A percentile compares a stretch with the other conserved stretches of the same genome.
Evolutionary conservation across 2,888 invertebrate species (phyloP).

Genomic region (Alloscopus bannaensis): DNA sequence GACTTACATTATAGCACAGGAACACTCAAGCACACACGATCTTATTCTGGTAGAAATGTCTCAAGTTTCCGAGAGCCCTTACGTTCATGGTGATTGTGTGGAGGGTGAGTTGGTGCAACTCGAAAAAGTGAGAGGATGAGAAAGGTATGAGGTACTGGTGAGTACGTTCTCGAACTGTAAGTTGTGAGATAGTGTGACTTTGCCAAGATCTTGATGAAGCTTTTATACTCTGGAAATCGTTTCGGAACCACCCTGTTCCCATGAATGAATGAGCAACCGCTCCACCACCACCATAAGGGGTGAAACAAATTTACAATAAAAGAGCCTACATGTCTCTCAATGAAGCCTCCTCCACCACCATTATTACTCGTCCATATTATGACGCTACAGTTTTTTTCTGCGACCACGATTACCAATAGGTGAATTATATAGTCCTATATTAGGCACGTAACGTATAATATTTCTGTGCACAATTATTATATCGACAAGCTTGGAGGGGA

Average conservation of each 20-base stretch:
- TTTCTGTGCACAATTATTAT: too few relatives aligned
- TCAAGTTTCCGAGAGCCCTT: constrained; percentile 20
- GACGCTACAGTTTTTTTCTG: too few relatives aligned
- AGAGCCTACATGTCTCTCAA: too few relatives aligned
- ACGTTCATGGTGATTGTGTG: constrained; percentile 59
- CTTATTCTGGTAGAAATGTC: background rate
- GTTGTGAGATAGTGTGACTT: constrained; percentile 32
- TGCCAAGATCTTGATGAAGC: constrained; percentile 15
- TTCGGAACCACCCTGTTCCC: constrained; percentile 55
- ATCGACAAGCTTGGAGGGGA: too few relatives aligned
- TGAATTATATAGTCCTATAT: too few relatives aligned
- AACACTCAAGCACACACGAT: too few relatives aligned
- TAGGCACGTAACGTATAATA: too few relatives aligned
- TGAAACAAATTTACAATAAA: too few relatives aligned
- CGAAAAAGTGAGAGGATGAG: constrained; percentile 20
- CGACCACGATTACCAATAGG: too few relatives aligned
- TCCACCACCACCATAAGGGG: too few relatives aligned
- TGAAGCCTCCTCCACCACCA: too few relatives aligned
- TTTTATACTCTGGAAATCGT: constrained; percentile 55
- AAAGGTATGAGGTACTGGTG: constrained; percentile 11
- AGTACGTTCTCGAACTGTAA: constrained; percentile 30
- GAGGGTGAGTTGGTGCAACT: constrained; percentile 42
- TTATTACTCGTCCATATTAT: too few relatives aligned
- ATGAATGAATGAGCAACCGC: constrained; percentile 37
- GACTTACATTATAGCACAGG: constrained; percentile 4